These are phyloP conservation scores for Drosophila pseudoobscura DNA, from an alignment of 1,140 invertebrate species.

Conservation along the genomic window DNA sequence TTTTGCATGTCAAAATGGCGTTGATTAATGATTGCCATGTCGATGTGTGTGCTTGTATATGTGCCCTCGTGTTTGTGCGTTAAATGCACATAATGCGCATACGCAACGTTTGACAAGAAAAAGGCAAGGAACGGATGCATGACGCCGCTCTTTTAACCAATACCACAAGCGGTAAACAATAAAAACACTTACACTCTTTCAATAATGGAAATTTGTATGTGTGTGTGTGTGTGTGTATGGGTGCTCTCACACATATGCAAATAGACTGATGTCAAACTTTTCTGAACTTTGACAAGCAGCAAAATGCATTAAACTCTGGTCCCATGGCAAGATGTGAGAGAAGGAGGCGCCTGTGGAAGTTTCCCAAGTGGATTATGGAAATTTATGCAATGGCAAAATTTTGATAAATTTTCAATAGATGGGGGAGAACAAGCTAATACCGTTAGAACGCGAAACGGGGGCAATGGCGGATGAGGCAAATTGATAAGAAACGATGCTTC, in stretches of 20 bases:
- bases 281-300: slow-evolving; percentile 26
- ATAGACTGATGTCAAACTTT: slow-evolving; percentile 32
- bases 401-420: too few relatives aligned
- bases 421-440: too few relatives aligned
- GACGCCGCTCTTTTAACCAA: slow-evolving; percentile 14
- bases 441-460: too few relatives aligned
- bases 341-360: slow-evolving; percentile 1
- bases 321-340: not conserved
- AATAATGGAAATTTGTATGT: not conserved
- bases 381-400: slow-evolving; percentile 3
- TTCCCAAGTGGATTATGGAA: slow-evolving; percentile 4
- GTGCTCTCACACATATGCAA: slow-evolving; percentile 3
- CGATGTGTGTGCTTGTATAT: not conserved
- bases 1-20: slow-evolving; percentile 52
- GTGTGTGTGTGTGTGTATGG: not conserved
- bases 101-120: slow-evolving; percentile 57
- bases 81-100: slow-evolving; percentile 68
- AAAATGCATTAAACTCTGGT: slow-evolving; percentile 50
- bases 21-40: slow-evolving; percentile 56
- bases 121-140: slow-evolving; percentile 5
- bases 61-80: slow-evolving; percentile 8
- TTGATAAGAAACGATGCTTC: too few relatives aligned
- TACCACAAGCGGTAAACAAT: slow-evolving; percentile 52
- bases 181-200: slow-evolving; percentile 11
- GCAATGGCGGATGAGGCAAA: too few relatives aligned